These are phyloP conservation scores for Patiria miniata DNA, from an alignment of 35 echinoderm and acorn worm species.

Conservation along the genomic window DNA sequence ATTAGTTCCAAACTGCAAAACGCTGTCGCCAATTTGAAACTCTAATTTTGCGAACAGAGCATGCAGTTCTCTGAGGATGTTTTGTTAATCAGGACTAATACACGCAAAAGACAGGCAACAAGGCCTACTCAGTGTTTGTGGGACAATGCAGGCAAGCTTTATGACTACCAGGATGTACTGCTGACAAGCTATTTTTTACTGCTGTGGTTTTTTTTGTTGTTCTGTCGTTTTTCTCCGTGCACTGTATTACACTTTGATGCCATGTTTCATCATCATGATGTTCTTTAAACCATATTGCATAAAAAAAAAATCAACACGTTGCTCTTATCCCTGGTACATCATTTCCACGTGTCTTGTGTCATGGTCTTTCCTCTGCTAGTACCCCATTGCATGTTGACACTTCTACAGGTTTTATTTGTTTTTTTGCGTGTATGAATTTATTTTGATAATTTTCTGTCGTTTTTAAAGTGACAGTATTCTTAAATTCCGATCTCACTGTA, in stretches of 20 bases:
- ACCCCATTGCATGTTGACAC: conserved; percentile 20
- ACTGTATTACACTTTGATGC: conserved; percentile 32
- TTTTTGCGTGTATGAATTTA: neutral
- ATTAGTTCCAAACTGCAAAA: no score
- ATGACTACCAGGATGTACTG: neutral
- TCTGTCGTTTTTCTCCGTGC: conserved; percentile 48
- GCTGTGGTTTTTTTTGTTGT: conserved; percentile 53
- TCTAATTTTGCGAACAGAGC: no score
- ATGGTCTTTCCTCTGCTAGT: conserved; percentile 27
- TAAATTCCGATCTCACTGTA: neutral
- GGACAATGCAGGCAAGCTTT: neutral
- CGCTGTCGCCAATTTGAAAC: no score
- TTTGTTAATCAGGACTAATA: no score
- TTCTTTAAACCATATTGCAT: conserved; percentile 84
- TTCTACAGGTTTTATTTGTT: conserved; percentile 6
- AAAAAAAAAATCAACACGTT: conserved; percentile 64
- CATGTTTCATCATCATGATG: conserved; percentile 60
- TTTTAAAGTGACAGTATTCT: neutral
- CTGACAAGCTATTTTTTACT: conserved; percentile 7
- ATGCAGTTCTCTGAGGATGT: no score
- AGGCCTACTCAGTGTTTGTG: no score
- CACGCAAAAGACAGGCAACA: no score
- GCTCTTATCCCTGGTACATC: conserved; percentile 48
- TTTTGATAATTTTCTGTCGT: neutral
- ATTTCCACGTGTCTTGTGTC: conserved; percentile 52